phyloP scores from a whole-genome alignment of 2,888 invertebrate species.

The Dimorphilus gyrociliatus region DNA sequence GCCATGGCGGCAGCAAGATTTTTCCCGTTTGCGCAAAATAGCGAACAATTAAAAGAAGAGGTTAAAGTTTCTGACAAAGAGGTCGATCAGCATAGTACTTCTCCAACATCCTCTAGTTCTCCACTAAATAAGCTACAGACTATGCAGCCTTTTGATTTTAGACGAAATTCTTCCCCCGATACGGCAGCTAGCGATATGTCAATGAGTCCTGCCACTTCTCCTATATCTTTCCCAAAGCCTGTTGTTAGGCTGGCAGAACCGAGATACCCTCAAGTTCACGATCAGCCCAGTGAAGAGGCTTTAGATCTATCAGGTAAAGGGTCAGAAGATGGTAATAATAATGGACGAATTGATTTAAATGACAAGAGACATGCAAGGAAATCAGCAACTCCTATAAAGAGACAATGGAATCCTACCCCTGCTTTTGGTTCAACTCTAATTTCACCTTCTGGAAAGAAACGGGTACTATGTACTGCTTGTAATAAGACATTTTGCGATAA shows the following conservation, averaged over 20 bases:
- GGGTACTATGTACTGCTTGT: constrained; percentile 94
- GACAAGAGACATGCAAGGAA: constrained; percentile 32
- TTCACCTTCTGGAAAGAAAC: constrained; percentile 52
- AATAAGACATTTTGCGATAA: constrained; percentile 99
- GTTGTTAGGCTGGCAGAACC: neutral
- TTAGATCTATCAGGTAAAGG: constrained; percentile 1
- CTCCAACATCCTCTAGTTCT: constrained; percentile 49
- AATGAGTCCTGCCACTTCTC: no score
- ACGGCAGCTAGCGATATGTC: constrained; percentile 12
- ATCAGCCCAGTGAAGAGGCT: neutral
- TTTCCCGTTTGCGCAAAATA: no score
- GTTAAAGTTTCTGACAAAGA: no score
- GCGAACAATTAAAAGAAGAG: no score
- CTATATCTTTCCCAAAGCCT: no score
- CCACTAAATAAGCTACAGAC: constrained; percentile 75
- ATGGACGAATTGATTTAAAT: no score
- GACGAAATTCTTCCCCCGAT: constrained; percentile 33
- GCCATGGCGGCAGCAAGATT: no score
- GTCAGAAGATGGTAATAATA: no score
- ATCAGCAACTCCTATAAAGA: constrained; percentile 37
- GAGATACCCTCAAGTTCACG: constrained; percentile 4
- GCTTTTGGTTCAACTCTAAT: constrained; percentile 29
- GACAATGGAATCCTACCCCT: constrained; percentile 38
- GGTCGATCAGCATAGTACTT: no score
- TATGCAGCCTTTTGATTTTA: constrained; percentile 87